Base-by-base conservation (phyloP, 2,888 invertebrate species). In the Caenorhabditis imperialis region DNA sequence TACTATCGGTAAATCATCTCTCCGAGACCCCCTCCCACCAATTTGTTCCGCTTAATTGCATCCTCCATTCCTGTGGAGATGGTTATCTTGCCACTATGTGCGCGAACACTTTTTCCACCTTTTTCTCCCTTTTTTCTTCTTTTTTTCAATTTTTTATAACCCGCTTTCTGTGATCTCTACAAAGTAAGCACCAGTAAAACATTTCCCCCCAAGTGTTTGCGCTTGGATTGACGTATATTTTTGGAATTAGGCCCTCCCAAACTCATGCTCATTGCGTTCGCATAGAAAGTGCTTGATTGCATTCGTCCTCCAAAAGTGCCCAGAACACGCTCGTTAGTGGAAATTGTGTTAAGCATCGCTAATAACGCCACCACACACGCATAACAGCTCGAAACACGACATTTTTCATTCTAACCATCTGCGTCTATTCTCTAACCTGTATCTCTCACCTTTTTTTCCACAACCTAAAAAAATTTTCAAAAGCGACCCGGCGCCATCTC, bases 271-370 rank as follows among this genome's bases (percentile, higher is more conserved):
- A 16, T 23, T 22, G 35, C 12, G 14, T 30, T n/a, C 30, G 16
- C 18, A 18, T 22, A 20, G 38, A 33, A 51, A 51, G 51, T 51
- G 40, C 42, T 55, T 55, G 54, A 55, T 55, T 55, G 40, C 38
- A 23, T 65, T 42, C 42, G 30, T 70, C 40, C 35, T 23, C 22
- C 71, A 42, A 37, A 45, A 50, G 20, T 54, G 30, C 35, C 27
- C 42, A 69, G 33, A 22, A 16, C 48, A 35, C 48, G 4, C 38
- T 69, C 75, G 50, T 61, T 70, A 62, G 69, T 60, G 30, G 48
- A 70, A 70, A 70, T 70, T 70, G 70, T 70, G 70, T 70, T 70
- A 70, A 70, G 70, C 70, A 61, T 54, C 54, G 70, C 70, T 70
- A 70, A 70, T 70, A 70, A 40, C 42, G 61, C 61, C 53, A 54